Percentiles rank a stretch among this genome's conserved stretches.
These are phyloP conservation scores for Eudemis profundana DNA, from an alignment of 2,888 invertebrate species.

Conservation along the genomic window DNA sequence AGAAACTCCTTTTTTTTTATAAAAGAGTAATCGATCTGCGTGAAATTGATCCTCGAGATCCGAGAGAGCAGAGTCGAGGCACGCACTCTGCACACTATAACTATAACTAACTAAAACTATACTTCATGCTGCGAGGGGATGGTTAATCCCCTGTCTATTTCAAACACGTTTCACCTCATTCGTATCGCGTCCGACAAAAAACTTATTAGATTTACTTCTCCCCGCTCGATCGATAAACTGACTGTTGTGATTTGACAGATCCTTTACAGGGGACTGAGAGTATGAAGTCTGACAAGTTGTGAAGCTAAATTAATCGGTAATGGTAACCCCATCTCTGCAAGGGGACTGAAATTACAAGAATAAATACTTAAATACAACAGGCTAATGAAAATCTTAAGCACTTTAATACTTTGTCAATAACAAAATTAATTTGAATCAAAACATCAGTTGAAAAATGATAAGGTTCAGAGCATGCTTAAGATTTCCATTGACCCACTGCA, in stretches of 20 bases:
- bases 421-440: too few relatives aligned
- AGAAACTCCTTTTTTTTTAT: slow-evolving; percentile 49
- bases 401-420: too few relatives aligned
- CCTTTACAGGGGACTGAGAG: slow-evolving; percentile 45
- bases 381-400: too few relatives aligned
- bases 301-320: slow-evolving; percentile 9
- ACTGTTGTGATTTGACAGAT: slow-evolving; percentile 72
- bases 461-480: too few relatives aligned
- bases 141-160: slow-evolving; percentile 84
- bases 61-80: slow-evolving; percentile 64
- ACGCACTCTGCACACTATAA: slow-evolving; percentile 60
- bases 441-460: too few relatives aligned
- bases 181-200: slow-evolving; percentile 81
- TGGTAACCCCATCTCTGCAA: neutral
- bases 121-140: slow-evolving; percentile 70
- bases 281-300: slow-evolving; percentile 17
- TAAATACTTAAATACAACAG: too few relatives aligned
- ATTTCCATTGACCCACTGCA: too few relatives aligned
- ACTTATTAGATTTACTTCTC: slow-evolving; percentile 80
- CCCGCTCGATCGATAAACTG: slow-evolving; percentile 71
- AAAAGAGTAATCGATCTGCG: slow-evolving; percentile 75
- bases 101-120: slow-evolving; percentile 43
- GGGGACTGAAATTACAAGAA: neutral
- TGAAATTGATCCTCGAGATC: slow-evolving; percentile 76
- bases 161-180: slow-evolving; percentile 85